Evolutionary conservation across 1,140 invertebrate genomes (phyloP).

Genomic region (Drosophila orosa): DNA sequence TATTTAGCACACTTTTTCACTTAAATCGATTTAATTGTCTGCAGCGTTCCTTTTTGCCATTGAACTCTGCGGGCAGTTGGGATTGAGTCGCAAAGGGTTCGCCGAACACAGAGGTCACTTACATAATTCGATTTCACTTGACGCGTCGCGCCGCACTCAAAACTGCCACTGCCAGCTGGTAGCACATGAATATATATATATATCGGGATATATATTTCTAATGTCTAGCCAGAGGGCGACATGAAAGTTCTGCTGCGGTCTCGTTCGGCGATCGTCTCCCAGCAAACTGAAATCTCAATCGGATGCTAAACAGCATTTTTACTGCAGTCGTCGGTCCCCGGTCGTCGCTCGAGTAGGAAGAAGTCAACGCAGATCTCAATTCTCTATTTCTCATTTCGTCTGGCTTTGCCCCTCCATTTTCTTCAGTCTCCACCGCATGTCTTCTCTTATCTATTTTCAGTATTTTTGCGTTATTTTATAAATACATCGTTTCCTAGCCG

Average conservation of each 20-base stretch:
- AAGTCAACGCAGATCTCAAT: conserved; percentile 62
- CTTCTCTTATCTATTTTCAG: conserved; percentile 62
- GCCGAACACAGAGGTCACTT: conserved; percentile 53
- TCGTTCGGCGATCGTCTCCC: conserved; percentile 82
- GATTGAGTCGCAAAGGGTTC: not conserved
- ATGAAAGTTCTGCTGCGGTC: conserved; percentile 74
- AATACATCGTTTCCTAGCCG: conserved; percentile 49
- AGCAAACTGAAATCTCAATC: conserved; percentile 75
- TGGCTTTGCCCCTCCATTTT: conserved; percentile 28
- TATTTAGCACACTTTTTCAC: conserved; percentile 59
- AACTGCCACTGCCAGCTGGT: conserved; percentile 72
- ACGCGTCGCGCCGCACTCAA: conserved; percentile 68
- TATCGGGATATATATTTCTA: conserved; percentile 48
- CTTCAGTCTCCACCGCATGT: conserved; percentile 15
- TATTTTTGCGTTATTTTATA: conserved; percentile 61
- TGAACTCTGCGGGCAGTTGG: conserved; percentile 29
- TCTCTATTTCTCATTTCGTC: conserved; percentile 54
- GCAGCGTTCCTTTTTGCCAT: conserved; percentile 27
- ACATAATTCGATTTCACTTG: conserved; percentile 74
- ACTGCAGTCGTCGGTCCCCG: conserved; percentile 53
- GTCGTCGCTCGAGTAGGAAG: conserved; percentile 55
- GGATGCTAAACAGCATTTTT: conserved; percentile 69
- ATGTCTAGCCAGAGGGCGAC: conserved; percentile 57
- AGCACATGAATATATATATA: conserved; percentile 67
- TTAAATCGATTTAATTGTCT: conserved; percentile 31